Percentiles rank a stretch among this genome's conserved stretches.
Conservation (phyloP, 1,140 invertebrate genomes). For the Microplitis demolitor region DNA sequence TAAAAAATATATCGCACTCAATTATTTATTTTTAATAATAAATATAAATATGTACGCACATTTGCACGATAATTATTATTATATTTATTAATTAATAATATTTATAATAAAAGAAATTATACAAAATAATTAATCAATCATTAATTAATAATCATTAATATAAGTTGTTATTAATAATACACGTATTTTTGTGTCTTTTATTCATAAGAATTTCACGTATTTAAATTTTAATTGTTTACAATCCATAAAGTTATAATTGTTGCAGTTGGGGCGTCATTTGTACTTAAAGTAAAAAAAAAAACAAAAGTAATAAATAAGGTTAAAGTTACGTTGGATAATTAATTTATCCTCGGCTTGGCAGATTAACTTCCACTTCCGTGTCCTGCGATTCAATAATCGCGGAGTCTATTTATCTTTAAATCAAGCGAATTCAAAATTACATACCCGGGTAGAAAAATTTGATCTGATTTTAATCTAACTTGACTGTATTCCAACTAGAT, state of each 20-base stretch:
- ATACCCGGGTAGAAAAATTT: too few species aligned
- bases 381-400: too few species aligned
- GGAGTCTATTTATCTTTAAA: too few species aligned
- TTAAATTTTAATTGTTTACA: background rate
- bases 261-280: background rate
- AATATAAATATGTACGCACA: background rate
- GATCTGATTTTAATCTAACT: too few species aligned
- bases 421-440: too few species aligned
- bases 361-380: too few species aligned
- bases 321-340: background rate
- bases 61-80: slow-evolving; percentile 14
- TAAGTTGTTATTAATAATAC: slow-evolving; percentile 14
- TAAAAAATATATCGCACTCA: background rate
- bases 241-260: slow-evolving; percentile 10
- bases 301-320: background rate
- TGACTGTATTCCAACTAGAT: too few species aligned
- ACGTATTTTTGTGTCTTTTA: background rate
- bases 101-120: background rate
- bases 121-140: too few species aligned
- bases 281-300: background rate
- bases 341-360: too few species aligned
- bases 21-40: background rate
- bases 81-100: background rate
- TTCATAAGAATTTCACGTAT: too few species aligned
- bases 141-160: background rate